Base-by-base conservation (phyloP, 2,797 vertebrate genomes). In the Enteromius paludinosus region DNA sequence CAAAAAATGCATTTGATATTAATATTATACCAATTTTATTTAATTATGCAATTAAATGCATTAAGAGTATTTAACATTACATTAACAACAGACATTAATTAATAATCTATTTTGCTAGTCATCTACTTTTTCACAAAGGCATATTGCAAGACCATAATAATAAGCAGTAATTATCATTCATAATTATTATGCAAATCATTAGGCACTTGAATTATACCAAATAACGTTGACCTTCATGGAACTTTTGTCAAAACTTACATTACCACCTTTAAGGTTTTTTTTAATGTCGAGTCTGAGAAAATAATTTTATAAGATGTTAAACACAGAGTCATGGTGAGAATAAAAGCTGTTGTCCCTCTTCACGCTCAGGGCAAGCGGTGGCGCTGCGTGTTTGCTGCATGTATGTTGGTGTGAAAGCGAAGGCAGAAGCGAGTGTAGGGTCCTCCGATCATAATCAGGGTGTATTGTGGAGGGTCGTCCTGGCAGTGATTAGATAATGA, bases 401-500 rank as follows among this genome's bases (percentile, higher is more conserved):
- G 66, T 72, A 73, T 70, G 23, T 70, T 78, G 74, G 23, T 61
- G 73, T 75, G 52, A 49, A 70, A 82, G 15, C 11, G 35, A 68
- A 62, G 65, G n/a, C 68, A 74, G 69, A 54, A 70, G 59, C 28
- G 59, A 47, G 69, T 85, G 71, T 65, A 64, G 80, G 64, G 71
- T 77, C 68, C 70, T 76, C 84, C 76, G 64, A 72, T 93, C 91
- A 91, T 95, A 94, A 96, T 97, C 96, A 96, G 96, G 95, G 93
- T 94, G 96, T 92, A 95, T 96, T 95, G 96, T 96, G 95, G 95
- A 94, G 90, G 91, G 95, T 95, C 79, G 95, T 94, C 95, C 93
- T 95, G 95, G 94, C 93, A 95, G 96, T 98, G 97, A 98, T 98
- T 97, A 97, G 96, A 97, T 98, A 98, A 98, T 98, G 96, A 97